These are phyloP conservation scores for Mythimna impura DNA, from an alignment of 2,888 invertebrate species.

Conservation along the genomic window DNA sequence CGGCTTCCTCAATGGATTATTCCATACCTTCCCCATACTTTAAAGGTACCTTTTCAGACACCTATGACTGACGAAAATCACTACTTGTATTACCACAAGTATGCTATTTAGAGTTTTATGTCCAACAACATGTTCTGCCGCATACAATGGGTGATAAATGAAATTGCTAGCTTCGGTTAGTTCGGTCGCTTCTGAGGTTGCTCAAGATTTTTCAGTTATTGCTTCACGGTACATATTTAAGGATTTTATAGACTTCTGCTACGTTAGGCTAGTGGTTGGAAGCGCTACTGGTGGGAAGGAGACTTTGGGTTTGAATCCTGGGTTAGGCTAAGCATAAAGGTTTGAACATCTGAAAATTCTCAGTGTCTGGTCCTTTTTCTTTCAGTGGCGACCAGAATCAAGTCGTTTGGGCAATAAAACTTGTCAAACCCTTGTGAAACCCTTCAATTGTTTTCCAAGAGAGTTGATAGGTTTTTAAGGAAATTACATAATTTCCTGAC, in stretches of 20 bases:
- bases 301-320: background rate
- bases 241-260: background rate
- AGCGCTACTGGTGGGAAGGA: background rate
- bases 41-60: conserved; percentile 18
- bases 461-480: no score
- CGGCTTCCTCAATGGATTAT: conserved; percentile 9
- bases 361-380: no score
- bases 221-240: conserved; percentile 13
- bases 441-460: no score
- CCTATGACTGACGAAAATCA: conserved; percentile 56
- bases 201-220: conserved; percentile 3
- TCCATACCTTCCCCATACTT: background rate
- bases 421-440: no score
- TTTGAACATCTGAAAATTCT: no score
- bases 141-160: conserved; percentile 71
- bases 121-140: conserved; percentile 57
- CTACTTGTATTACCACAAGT: conserved; percentile 65
- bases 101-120: conserved; percentile 63
- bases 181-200: conserved; percentile 10
- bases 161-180: conserved; percentile 41
- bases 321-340: background rate
- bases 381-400: no score
- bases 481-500: no score
- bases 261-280: background rate
- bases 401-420: no score